Evolutionary conservation across 2,113 vertebrate genomes (phyloP), one percentile per base, ranked within the genome.

Genomic region (Meles meles): DNA sequence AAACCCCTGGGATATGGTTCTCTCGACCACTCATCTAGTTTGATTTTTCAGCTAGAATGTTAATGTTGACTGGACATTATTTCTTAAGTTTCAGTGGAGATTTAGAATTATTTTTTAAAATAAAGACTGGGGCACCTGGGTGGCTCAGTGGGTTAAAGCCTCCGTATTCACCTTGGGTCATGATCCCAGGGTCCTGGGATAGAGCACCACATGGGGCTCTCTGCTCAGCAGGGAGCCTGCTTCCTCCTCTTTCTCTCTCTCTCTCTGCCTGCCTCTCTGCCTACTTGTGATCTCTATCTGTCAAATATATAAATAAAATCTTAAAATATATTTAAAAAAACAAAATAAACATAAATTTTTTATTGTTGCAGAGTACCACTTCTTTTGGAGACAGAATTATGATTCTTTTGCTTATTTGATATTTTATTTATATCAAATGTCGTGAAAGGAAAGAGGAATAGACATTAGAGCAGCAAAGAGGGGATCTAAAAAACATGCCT

Each of bases 1-100:
- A 92, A 39, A 47, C 92, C 87, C 82, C 52, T 57, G 47, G 98
- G 80, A 95, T 81, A 44, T 21, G 57, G 42, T n/a, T 95, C 71
- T 97, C 92, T 84, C 13, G 76, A 84, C 74, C 59, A 93, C 49
- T 94, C 1, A 0, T 6, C 55, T 10, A 89, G 27, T 27, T 85
- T 79, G 27, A 89, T 31, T 90, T 85, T 96, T 77, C 14, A 65
- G 20, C 27, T 86, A 76, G 57, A 92, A 77, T 37, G 21, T 44
- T 61, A 52, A 39, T n/a, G 9, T 18, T 67, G 39, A 85, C 42
- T 61, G 34, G 47, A 47, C 14, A 59, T 76, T 37, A 92, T 79
- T 92, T 90, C 27, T 69, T 57, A 90, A 83, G 27, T 83, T 92
- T 55, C 49, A 47, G 29, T 42, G 63, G 49, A 71, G 44, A 80